phyloP scores from a whole-genome alignment of 2,113 vertebrate species.

The Ceuthmochares aereus region DNA sequence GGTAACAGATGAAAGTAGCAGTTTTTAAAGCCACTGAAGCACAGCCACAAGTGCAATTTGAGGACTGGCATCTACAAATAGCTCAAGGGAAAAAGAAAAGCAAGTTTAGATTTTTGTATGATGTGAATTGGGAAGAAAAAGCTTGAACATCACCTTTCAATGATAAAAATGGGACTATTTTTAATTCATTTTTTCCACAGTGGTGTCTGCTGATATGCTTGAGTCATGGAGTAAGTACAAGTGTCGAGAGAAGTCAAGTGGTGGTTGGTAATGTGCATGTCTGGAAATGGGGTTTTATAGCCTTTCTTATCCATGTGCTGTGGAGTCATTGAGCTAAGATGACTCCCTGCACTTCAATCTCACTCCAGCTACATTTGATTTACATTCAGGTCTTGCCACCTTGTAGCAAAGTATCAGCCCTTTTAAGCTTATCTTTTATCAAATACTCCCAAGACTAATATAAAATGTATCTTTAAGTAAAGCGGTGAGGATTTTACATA shows the following conservation, averaged over 20 bases:
- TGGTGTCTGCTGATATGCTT: slow-evolving; percentile 1
- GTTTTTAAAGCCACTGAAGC: slow-evolving; percentile 68
- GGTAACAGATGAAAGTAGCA: slow-evolving; percentile 49
- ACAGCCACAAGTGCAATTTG: slow-evolving; percentile 29
- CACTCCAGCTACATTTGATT: not conserved
- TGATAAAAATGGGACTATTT: slow-evolving; percentile 14
- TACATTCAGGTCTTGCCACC: not conserved
- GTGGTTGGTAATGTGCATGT: not conserved
- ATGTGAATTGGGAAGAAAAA: not conserved
- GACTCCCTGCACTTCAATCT: not conserved
- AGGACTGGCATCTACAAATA: slow-evolving; percentile 1
- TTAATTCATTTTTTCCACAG: not conserved
- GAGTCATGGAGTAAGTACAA: not conserved
- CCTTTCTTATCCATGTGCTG: not conserved
- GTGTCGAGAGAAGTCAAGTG: not conserved
- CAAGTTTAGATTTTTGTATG: not conserved
- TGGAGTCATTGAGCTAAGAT: not conserved
- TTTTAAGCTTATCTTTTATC: not conserved
- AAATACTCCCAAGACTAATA: not conserved
- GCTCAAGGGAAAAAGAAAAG: not conserved
- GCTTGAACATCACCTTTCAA: not conserved
- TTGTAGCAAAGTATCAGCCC: not conserved
- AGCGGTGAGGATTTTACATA: not conserved
- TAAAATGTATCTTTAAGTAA: not conserved
- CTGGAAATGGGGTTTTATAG: not conserved